Conservation (phyloP, 2,797 vertebrate genomes). For the Gallinago stenura region DNA sequence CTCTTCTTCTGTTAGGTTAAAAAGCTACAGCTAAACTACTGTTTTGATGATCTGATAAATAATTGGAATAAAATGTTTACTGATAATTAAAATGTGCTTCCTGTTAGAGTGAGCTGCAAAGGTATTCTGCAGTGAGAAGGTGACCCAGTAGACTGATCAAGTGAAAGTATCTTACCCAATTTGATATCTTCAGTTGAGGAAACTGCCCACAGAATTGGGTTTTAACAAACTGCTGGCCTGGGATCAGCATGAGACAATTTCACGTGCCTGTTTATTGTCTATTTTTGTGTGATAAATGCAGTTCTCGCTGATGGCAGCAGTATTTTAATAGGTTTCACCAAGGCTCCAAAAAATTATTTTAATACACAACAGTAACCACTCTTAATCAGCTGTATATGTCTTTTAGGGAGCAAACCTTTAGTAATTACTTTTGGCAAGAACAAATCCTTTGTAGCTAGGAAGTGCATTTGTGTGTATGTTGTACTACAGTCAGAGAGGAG, state of each 20-base stretch:
- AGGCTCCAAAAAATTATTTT: not conserved
- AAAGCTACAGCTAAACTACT: not conserved
- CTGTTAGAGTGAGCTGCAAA: not conserved
- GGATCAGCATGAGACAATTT: not conserved
- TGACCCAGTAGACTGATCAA: not conserved
- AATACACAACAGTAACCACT: not conserved
- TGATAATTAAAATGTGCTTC: not conserved
- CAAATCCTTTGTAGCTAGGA: not conserved
- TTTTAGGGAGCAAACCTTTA: not conserved
- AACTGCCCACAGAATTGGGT: not conserved
- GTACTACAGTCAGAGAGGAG: not conserved
- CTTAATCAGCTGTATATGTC: not conserved
- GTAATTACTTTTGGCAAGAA: not conserved
- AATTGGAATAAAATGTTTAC: not conserved
- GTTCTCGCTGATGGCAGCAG: not conserved
- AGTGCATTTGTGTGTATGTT: not conserved
- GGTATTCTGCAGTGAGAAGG: not conserved
- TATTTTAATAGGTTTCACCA: not conserved
- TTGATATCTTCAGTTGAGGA: not conserved
- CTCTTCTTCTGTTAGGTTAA: not conserved
- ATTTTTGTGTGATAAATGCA: not conserved
- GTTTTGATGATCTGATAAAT: not conserved
- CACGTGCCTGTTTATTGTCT: not conserved
- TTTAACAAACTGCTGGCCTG: not conserved
- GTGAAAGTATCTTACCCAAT: not conserved